Conservation (phyloP, 2,888 invertebrate species). For the Thymelicus lineola region DNA sequence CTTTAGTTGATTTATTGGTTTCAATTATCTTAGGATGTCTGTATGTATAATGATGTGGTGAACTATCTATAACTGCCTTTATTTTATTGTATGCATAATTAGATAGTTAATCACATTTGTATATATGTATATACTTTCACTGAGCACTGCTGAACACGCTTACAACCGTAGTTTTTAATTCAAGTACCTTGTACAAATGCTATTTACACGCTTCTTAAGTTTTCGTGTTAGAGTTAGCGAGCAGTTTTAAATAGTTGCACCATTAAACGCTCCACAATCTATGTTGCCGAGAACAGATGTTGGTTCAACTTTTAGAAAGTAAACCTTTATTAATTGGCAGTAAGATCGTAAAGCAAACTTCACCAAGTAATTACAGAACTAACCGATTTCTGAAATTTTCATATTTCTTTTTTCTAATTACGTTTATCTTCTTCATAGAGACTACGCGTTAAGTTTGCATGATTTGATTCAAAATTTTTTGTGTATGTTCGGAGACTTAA, state of each 20-base stretch:
- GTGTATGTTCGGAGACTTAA: constrained; percentile 21
- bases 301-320: not conserved
- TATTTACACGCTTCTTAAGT: constrained; percentile 16
- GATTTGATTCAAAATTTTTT: not conserved
- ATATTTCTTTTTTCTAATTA: not conserved
- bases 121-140: constrained; percentile 13
- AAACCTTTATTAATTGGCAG: constrained; percentile 12
- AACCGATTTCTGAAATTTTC: not conserved
- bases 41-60: constrained; percentile 1
- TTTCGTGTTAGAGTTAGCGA: constrained; percentile 3
- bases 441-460: not conserved
- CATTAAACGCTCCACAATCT: constrained; percentile 6
- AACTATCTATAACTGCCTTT: not conserved
- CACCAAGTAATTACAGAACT: not conserved
- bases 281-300: constrained; percentile 1
- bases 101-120: constrained; percentile 6
- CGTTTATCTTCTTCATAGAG: not conserved
- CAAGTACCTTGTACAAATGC: constrained; percentile 10
- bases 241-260: constrained; percentile 10
- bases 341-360: constrained; percentile 1
- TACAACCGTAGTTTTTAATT: constrained; percentile 5
- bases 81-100: not conserved
- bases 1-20: not conserved
- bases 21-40: constrained; percentile 21
- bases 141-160: constrained; percentile 19